Percentiles rank a stretch among this genome's conserved stretches.
These are phyloP conservation scores for Amphiura filiformis DNA, from an alignment of 35 echinoderm and acorn worm species.

Conservation along the genomic window DNA sequence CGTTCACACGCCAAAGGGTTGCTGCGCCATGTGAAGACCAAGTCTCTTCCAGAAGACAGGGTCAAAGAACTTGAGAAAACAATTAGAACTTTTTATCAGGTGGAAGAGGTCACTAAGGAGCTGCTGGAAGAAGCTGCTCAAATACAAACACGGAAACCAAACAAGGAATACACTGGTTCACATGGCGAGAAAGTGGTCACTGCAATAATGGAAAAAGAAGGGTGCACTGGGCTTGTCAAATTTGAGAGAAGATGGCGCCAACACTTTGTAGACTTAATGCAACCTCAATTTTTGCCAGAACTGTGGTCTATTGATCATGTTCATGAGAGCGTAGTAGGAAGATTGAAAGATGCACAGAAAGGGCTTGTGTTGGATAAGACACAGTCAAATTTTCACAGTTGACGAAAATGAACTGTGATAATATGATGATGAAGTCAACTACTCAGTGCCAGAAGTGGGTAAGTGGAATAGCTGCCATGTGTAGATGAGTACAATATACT, in stretches of 20 bases:
- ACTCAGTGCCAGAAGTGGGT: too few relatives aligned
- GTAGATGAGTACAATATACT: too few relatives aligned
- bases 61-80: constrained; percentile 44
- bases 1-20: constrained; percentile 80
- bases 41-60: constrained; percentile 62
- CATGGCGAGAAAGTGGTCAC: constrained; percentile 86
- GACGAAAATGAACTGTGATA: too few relatives aligned
- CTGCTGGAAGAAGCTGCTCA: constrained; percentile 40
- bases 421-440: too few relatives aligned
- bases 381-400: too few relatives aligned
- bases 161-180: constrained; percentile 56
- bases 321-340: constrained; percentile 30
- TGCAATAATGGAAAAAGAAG: constrained; percentile 11
- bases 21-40: constrained; percentile 32
- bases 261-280: constrained; percentile 76
- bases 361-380: too few relatives aligned
- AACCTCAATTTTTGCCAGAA: constrained; percentile 73
- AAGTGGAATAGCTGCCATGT: too few relatives aligned
- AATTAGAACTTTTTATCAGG: constrained; percentile 34
- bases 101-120: constrained; percentile 31
- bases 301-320: constrained; percentile 93
- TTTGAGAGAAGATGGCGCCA: constrained; percentile 90
- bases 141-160: constrained; percentile 60
- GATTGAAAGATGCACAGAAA: neutral
- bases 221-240: constrained; percentile 29